Evolutionary conservation across 2,113 vertebrate genomes (phyloP).

Genomic region (Nesoenas mayeri): DNA sequence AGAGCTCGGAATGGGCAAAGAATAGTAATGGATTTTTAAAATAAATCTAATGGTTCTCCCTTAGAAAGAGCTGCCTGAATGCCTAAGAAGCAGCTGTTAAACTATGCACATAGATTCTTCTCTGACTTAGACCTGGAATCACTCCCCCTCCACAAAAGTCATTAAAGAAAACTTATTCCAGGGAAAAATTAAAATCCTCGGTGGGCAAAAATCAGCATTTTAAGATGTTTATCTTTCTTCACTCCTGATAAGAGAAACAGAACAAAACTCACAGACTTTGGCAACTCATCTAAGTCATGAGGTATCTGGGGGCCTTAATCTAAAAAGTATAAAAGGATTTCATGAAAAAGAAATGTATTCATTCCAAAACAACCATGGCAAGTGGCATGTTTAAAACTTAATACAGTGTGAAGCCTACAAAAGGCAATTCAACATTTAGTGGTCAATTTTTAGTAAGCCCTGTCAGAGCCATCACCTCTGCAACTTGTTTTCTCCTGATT

Average conservation of each 20-base stretch:
- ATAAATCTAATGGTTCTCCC: background rate
- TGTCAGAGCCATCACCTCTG: background rate
- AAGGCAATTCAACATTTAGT: background rate
- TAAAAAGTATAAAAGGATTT: background rate
- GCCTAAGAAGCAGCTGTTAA: background rate
- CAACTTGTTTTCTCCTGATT: background rate
- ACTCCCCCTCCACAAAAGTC: background rate
- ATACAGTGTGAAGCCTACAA: background rate
- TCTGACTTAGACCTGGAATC: background rate
- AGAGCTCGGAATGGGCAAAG: background rate
- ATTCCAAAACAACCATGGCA: background rate
- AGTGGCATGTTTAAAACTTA: background rate
- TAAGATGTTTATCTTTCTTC: background rate
- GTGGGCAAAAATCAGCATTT: background rate
- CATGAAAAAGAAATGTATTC: background rate
- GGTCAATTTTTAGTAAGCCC: background rate
- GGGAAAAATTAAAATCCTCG: background rate
- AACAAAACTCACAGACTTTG: background rate
- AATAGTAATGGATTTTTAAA: background rate
- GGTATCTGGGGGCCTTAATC: background rate
- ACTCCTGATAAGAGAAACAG: background rate
- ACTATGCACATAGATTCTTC: background rate
- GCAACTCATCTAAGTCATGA: background rate
- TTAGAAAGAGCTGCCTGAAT: background rate
- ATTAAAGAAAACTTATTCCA: background rate